Base-by-base conservation (phyloP, 2,888 invertebrate genomes). In the Bombylius major region DNA sequence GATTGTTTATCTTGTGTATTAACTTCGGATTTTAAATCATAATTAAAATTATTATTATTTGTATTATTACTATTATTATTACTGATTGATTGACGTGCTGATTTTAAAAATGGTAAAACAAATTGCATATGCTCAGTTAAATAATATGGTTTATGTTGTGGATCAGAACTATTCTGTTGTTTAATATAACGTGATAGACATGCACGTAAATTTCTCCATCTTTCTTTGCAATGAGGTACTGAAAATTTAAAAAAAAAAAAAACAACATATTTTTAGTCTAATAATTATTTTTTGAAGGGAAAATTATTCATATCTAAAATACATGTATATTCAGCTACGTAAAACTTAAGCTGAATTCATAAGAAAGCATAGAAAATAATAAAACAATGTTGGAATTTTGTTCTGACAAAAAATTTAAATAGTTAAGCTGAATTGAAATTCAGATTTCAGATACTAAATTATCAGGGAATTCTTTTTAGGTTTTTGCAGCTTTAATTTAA, bases 141-240 rank as follows among this genome's bases (percentile, higher is more conserved):
- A 59, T 76, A 76, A 58, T 76, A 76, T 2, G 76, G 75, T 55
- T 73, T 75, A 56, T 72, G 72, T 58, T 71, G 70, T 6, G 71
- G 70, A 61, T 71, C 70, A n/a, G 68, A 65, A 9, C 70, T 69
- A 52, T 66, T 69, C 57, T 73, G 72, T 56, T 73, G 73, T 52
- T 73, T 73, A 49, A 73, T 72, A 34, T 73, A 72, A 4, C 75
- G 67, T 5, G 73, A 72, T 14, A 73, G 66, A 49, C 73, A 73
- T 47, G 72, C 74, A 23, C 75, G 67, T 14, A 75, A 62, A 60
- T 75, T 75, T 42, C 73, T 65, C 75, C 75, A 75, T 49, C 75
- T 66, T 61, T 75, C 75, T 64, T 75, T 75, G 63, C 73, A 73
- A 61, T 73, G 72, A 47, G 72, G 68, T 6, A 73, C 73, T 73